phyloP scores from a whole-genome alignment of 2,797 vertebrate genomes.

The Scolopax rusticola region DNA sequence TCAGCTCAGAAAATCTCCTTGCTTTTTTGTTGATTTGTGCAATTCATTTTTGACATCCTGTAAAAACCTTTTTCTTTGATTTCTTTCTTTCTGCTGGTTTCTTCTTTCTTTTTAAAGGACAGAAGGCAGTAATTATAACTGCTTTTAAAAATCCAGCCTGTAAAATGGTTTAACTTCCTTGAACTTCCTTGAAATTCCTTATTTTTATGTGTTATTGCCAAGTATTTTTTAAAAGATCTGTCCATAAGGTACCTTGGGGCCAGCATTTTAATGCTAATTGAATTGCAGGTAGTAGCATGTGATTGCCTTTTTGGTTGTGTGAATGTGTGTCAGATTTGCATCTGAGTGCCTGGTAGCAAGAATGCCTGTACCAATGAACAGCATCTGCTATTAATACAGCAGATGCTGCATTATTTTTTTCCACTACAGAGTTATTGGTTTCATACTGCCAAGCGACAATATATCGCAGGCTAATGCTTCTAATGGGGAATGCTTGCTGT shows the following conservation, averaged over 20 bases:
- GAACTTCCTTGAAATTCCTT: conserved; percentile 13
- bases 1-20: not conserved
- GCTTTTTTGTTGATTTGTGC: not conserved
- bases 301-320: not conserved
- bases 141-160: conserved; percentile 7
- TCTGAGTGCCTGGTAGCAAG: not conserved
- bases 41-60: not conserved
- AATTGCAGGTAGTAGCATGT: not conserved
- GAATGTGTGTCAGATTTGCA: not conserved
- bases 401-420: not conserved
- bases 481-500: not conserved
- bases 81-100: not conserved
- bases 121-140: not conserved
- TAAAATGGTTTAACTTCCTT: conserved; percentile 15
- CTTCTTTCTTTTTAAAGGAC: not conserved
- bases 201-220: not conserved
- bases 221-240: conserved; percentile 18
- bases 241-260: not conserved
- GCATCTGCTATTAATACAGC: conserved; percentile 3
- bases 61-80: not conserved
- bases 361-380: not conserved
- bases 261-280: conserved; percentile 16
- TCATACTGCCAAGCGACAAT: not conserved
- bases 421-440: not conserved
- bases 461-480: not conserved